phyloP scores from a whole-genome alignment of 1,140 invertebrate species.

The Neotoxoptera formosana region DNA sequence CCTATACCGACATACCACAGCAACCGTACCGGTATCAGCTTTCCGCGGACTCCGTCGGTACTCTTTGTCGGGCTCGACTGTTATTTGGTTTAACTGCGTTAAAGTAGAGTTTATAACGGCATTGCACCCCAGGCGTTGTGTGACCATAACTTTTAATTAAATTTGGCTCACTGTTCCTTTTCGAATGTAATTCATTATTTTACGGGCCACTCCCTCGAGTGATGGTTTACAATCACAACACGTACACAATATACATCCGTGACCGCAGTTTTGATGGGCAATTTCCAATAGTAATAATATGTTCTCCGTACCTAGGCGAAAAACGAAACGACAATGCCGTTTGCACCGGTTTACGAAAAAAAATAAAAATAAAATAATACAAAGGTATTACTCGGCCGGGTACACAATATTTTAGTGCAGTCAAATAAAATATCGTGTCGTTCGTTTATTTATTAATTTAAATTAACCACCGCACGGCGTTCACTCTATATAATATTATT shows the following conservation, averaged over 20 bases:
- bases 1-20: background rate
- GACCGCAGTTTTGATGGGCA: background rate
- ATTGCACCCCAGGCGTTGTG: background rate
- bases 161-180: conserved; percentile 8
- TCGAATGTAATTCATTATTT: conserved; percentile 19
- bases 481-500: background rate
- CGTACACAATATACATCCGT: conserved; percentile 13
- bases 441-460: background rate
- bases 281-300: conserved; percentile 2
- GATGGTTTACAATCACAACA: conserved; percentile 7
- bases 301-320: background rate
- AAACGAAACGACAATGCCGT: background rate
- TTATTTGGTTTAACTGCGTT: background rate
- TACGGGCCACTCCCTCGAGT: conserved; percentile 9
- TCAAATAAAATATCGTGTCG: background rate
- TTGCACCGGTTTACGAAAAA: background rate
- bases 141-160: conserved; percentile 18
- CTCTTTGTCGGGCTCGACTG: background rate
- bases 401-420: background rate
- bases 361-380: background rate
- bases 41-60: background rate
- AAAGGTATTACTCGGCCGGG: background rate
- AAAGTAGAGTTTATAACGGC: background rate
- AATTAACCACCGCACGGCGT: background rate
- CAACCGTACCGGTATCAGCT: background rate